These are phyloP conservation scores for Neria commutata DNA, from an alignment of 2,888 invertebrate species.

Conservation along the genomic window DNA sequence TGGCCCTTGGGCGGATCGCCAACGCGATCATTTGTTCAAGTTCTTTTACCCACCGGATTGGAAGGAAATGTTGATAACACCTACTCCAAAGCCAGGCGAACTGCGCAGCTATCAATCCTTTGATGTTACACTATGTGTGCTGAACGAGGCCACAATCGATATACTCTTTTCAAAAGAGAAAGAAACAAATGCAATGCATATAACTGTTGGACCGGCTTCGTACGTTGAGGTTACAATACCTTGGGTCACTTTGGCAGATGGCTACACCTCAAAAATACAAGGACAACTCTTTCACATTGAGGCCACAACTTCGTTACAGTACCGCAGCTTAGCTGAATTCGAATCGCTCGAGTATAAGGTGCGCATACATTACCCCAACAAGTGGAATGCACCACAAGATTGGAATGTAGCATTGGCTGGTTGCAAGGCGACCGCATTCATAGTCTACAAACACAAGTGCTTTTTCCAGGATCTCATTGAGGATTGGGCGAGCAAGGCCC, in stretches of 20 bases:
- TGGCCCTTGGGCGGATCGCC: conserved; percentile 98
- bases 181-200: conserved; percentile 96
- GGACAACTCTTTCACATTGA: conserved; percentile 94
- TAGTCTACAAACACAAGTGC: conserved; percentile 94
- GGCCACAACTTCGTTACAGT: conserved; percentile 93
- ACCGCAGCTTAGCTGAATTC: conserved; percentile 89
- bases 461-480: conserved; percentile 96
- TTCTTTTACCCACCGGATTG: conserved; percentile 95
- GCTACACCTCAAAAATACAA: conserved; percentile 88
- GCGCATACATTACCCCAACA: conserved; percentile 79
- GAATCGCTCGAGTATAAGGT: conserved; percentile 94
- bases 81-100: conserved; percentile 85
- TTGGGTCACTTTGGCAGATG: conserved; percentile 87
- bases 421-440: conserved; percentile 90
- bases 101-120: conserved; percentile 87
- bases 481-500: conserved; percentile 94
- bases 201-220: conserved; percentile 93
- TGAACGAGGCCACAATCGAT: conserved; percentile 94
- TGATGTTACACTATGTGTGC: conserved; percentile 87
- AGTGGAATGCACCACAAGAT: conserved; percentile 96
- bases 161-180: conserved; percentile 90
- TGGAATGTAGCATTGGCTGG: conserved; percentile 92
- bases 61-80: conserved; percentile 78
- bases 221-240: conserved; percentile 96
- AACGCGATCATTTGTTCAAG: conserved; percentile 91